Conservation (phyloP, 2,113 vertebrate genomes). For the Menidia beryllina region DNA sequence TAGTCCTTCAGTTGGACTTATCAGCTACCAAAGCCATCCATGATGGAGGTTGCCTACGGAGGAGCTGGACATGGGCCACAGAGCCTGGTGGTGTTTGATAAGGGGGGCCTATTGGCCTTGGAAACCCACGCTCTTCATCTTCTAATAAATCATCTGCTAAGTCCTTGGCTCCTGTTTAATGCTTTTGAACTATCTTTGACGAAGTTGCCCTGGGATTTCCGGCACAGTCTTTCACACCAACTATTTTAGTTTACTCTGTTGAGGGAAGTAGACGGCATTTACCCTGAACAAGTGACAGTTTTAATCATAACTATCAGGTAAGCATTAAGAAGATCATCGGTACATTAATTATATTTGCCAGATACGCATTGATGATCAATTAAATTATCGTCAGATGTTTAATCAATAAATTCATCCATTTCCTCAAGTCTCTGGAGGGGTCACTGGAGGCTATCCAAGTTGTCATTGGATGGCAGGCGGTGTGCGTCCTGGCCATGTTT, state of each 20-base stretch:
- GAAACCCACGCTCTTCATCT: constrained; percentile 65
- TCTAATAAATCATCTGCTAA: constrained; percentile 72
- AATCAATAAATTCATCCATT: too few species aligned
- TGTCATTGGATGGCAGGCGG: too few species aligned
- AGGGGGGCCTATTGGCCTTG: constrained; percentile 62
- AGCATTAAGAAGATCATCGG: background rate
- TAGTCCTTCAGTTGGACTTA: constrained; percentile 50
- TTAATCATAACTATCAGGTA: background rate
- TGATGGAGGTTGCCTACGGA: constrained; percentile 58
- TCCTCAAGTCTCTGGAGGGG: too few species aligned
- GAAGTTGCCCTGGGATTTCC: constrained; percentile 52
- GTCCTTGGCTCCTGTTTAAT: constrained; percentile 50
- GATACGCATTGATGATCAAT: background rate
- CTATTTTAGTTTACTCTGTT: constrained; percentile 10
- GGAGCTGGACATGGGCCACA: constrained; percentile 67
- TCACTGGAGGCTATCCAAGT: too few species aligned
- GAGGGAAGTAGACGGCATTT: constrained; percentile 13
- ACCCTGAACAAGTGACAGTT: too few species aligned
- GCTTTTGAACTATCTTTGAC: constrained; percentile 57
- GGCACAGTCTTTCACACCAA: constrained; percentile 8
- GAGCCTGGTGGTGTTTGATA: constrained; percentile 75
- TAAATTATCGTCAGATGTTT: too few species aligned
- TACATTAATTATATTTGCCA: constrained; percentile 1
- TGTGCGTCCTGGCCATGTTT: too few species aligned
- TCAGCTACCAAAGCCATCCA: constrained; percentile 45